Evolutionary conservation across 2,797 vertebrate genomes (phyloP).

Genomic region (Gorsachius magnificus): DNA sequence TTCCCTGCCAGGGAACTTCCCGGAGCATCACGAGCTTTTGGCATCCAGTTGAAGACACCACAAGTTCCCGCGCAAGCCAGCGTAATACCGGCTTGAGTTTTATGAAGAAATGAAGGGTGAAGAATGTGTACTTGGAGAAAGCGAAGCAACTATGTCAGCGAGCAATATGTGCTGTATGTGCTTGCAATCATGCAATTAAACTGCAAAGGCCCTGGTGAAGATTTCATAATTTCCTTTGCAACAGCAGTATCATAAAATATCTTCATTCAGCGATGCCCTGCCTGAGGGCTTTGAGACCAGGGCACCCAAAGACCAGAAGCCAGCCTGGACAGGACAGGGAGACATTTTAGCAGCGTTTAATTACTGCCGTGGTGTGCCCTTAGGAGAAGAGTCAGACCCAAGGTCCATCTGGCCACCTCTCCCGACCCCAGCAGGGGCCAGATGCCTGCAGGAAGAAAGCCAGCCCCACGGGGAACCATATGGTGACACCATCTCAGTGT

Average conservation of each 20-base stretch:
- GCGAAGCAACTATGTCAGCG: not conserved
- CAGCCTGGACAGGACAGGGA: not conserved
- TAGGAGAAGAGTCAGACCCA: not conserved
- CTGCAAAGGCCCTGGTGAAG: not conserved
- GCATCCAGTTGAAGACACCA: not conserved
- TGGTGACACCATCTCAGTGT: not conserved
- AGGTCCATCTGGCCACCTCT: not conserved
- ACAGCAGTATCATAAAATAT: not conserved
- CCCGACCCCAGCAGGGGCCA: rapidly evolving
- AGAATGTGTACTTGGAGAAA: not conserved
- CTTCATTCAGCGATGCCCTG: not conserved
- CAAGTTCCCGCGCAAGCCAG: not conserved
- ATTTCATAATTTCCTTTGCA: not conserved
- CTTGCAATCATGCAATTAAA: not conserved
- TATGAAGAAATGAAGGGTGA: not conserved
- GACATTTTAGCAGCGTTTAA: rapidly evolving
- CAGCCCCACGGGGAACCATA: not conserved
- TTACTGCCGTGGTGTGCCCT: rapidly evolving
- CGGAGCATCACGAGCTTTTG: not conserved
- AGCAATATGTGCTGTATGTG: rapidly evolving
- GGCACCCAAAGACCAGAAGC: not conserved
- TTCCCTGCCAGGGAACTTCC: not conserved
- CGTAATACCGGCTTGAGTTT: not conserved
- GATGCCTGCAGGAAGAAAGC: not conserved
- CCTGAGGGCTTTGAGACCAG: no score